A percentile compares a stretch with the other conserved stretches of the same genome.
Evolutionary conservation across 1,140 invertebrate species (phyloP).

Genomic region (Drosophila kikkawai): DNA sequence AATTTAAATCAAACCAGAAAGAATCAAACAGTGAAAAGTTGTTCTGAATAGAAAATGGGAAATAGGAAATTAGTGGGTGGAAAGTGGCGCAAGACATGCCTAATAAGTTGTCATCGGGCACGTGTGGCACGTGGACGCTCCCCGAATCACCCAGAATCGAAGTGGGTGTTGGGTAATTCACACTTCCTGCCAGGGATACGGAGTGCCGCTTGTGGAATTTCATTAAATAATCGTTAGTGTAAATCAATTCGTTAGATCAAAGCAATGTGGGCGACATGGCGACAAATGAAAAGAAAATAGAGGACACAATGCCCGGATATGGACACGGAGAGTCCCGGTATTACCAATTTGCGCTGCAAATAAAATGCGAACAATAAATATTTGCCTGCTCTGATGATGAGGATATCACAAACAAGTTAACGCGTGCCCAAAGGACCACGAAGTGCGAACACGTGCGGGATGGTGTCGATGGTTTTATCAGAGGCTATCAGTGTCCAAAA

Average conservation of each 20-base stretch:
- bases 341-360: slow-evolving; percentile 71
- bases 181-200: slow-evolving; percentile 61
- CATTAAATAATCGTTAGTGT: slow-evolving; percentile 83
- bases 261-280: slow-evolving; percentile 71
- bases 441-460: slow-evolving; percentile 78
- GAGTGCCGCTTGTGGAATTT: slow-evolving; percentile 60
- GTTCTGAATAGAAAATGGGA: slow-evolving; percentile 8
- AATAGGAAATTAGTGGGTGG: slow-evolving; percentile 3
- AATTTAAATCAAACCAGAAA: slow-evolving; percentile 50
- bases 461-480: slow-evolving; percentile 18
- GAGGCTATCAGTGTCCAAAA: slow-evolving; percentile 71
- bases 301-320: slow-evolving; percentile 40
- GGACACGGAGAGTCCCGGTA: slow-evolving; percentile 15
- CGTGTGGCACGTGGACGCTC: slow-evolving; percentile 56
- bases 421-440: slow-evolving; percentile 70
- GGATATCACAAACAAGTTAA: slow-evolving; percentile 56
- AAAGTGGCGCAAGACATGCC: slow-evolving; percentile 39
- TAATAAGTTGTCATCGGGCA: slow-evolving; percentile 61
- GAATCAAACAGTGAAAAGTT: slow-evolving; percentile 23
- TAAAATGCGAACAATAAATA: slow-evolving; percentile 67
- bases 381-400: slow-evolving; percentile 60
- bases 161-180: slow-evolving; percentile 72
- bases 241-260: slow-evolving; percentile 82
- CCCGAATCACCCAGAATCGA: slow-evolving; percentile 7
- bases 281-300: slow-evolving; percentile 81